Evolutionary conservation across 35 echinoderm and acorn worm genomes (phyloP).

Genomic region (Diadema setosum): DNA sequence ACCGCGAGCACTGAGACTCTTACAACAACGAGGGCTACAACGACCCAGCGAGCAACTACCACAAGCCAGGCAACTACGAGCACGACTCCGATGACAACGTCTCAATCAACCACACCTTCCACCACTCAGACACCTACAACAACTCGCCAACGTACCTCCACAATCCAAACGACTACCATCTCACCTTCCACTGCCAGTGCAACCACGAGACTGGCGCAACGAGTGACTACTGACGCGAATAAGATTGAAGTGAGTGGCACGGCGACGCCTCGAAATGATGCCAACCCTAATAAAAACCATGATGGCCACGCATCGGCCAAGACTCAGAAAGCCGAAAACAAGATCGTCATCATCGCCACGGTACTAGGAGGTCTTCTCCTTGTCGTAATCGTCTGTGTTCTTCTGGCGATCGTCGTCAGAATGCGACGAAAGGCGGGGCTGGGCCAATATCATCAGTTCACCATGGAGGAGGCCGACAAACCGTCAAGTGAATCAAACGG

Average conservation of each 20-base stretch:
- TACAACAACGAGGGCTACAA: not conserved
- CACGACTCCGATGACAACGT: not conserved
- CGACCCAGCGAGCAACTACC: not conserved
- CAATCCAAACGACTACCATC: not conserved
- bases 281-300: not conserved
- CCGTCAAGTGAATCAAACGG: not conserved
- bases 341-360: not conserved
- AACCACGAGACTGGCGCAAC: not conserved
- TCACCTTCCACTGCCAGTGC: not conserved
- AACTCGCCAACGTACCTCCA: not conserved
- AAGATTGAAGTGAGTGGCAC: not conserved
- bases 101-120: not conserved
- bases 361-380: not conserved
- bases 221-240: not conserved
- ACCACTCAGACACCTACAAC: not conserved
- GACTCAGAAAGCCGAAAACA: not conserved
- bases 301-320: not conserved
- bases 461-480: slow-evolving; percentile 1
- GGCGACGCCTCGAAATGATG: not conserved
- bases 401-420: not conserved
- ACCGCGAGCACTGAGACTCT: not conserved
- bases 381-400: not conserved
- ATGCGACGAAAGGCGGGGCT: not conserved
- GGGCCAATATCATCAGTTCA: not conserved
- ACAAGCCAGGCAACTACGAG: not conserved